Base-by-base conservation (phyloP, 2,888 invertebrate species). In the Miltochrista miniata region DNA sequence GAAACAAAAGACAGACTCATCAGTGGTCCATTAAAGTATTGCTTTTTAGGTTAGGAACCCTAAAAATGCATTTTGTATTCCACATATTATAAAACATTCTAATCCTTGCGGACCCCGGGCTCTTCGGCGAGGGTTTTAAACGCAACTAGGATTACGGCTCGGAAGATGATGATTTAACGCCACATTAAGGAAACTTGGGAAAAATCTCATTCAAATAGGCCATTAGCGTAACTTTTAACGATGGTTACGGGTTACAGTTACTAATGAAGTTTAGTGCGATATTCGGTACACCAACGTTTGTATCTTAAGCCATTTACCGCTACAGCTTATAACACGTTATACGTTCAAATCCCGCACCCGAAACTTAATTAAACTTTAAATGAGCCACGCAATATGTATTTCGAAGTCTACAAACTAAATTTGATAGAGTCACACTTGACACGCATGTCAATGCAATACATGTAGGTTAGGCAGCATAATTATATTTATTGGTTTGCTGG, bases 311-410 rank as follows among this genome's bases (percentile, higher is more conserved):
- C 49, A 14, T 39, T 35, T 15, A 15, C 29, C 39, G 33, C 14
- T 61, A 56, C 57, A 56, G 68, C 18, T 24, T 24, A 24, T 24
- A 24, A 4, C 18, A 24, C 5, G 69, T 76, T 72, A 74, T 72
- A 76, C 72, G 74, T 80, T 79, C 72, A 71, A 76, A 73, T 81
- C 76, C 68, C 76, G 68, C 51, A 67, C 65, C 79, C 66, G 72
- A 76, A 87, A 87, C 82, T 87, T 87, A 85, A 88, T 87, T 87
- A 86, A 87, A 87, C 79, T 87, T 87, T 83, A 84, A 85, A 87
- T 86, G 82, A 85, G 80, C 69, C 73, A 56, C 64, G 72, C 74
- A 64, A 74, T 76, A 78, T 73, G 70, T 74, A 73, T 74, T 76
- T 66, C 53, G 64, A 53, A 56, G 56, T 48, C 8, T 51, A 41